Conservation (phyloP, 1,140 invertebrate genomes). For the Apolygus lucorum region DNA sequence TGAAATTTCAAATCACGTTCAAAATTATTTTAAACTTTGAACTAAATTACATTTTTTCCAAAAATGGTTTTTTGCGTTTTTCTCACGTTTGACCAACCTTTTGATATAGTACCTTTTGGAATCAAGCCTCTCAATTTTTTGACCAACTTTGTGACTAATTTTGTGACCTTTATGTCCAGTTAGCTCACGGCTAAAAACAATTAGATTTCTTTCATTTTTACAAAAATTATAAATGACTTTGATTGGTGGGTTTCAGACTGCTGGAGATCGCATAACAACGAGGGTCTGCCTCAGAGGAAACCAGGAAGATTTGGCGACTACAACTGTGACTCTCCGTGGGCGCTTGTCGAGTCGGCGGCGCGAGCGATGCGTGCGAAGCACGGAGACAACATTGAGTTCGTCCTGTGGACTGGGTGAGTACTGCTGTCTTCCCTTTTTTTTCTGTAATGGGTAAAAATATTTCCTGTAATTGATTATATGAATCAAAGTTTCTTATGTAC, state of each 20-base stretch:
- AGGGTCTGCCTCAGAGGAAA: constrained; percentile 24
- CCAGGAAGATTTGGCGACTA: constrained; percentile 71
- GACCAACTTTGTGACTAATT: not conserved
- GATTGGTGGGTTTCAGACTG: constrained; percentile 30
- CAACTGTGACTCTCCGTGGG: constrained; percentile 78
- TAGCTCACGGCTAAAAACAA: not conserved
- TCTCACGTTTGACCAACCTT: too few species aligned
- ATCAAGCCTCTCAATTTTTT: too few species aligned
- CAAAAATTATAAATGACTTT: not conserved
- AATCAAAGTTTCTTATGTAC: too few species aligned
- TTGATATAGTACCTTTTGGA: too few species aligned
- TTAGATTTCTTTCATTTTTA: not conserved
- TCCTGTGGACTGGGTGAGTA: constrained; percentile 87
- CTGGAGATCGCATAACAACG: constrained; percentile 17
- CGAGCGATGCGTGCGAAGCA: constrained; percentile 69
- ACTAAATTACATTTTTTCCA: too few species aligned
- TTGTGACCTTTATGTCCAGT: not conserved
- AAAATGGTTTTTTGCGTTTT: too few species aligned
- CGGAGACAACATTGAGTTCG: constrained; percentile 79
- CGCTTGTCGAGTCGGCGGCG: constrained; percentile 73
- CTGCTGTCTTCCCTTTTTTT: too few species aligned
- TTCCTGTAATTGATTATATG: too few species aligned
- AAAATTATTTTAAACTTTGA: too few species aligned
- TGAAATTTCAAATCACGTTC: too few species aligned
- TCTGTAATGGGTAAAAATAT: too few species aligned